Evolutionary conservation across 2,888 invertebrate species (phyloP), one percentile per base, ranked within the genome.

Genomic region (Ornithoptera alexandrae): DNA sequence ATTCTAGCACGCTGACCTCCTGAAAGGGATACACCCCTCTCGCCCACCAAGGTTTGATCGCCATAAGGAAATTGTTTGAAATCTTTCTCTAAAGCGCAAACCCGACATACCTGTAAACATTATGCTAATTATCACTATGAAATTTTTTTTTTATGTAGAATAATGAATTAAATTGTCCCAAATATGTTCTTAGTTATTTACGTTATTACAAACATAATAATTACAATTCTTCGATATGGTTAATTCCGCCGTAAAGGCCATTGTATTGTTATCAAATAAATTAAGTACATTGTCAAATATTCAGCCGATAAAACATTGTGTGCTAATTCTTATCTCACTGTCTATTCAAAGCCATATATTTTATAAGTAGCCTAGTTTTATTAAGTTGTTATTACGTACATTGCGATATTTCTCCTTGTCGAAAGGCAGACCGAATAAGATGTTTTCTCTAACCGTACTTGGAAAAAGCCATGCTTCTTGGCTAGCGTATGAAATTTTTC

Each of bases 381-480:
- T 12, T 60, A 53, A 8, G 61, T 36, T 61, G 53, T 50, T 50
- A 42, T 8, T 77, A 80, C 84, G 70, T 84, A 91, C 92, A 81
- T 74, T 81, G 76, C 85, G 89, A 76, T 95, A 95, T 78, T 94
- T 93, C 68, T 91, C 91, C 65, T 93, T 89, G 72, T 95, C 93
- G 79, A 92, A 96, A 0, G 93, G 88, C 74, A 94, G 87, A 0
- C 97, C 97, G 84, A 98, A 98, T n/a, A 96, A 84, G 77, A 98
- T 97, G 86, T 98, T 98, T 80, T 97, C 97, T 65, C 96, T 91
- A 1, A 98, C 93, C 1, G 96, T 95, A 20, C 94, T 94, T 1
- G 95, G 95, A 81, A 96, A 96, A 0, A 96, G 94, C 98, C 98
- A 98, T 10, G 98, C 94, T 82, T 97, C 97, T 86, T 97, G 97